phyloP scores from a whole-genome alignment of 2,113 vertebrate genomes.

The Microtus ochrogaster region DNA sequence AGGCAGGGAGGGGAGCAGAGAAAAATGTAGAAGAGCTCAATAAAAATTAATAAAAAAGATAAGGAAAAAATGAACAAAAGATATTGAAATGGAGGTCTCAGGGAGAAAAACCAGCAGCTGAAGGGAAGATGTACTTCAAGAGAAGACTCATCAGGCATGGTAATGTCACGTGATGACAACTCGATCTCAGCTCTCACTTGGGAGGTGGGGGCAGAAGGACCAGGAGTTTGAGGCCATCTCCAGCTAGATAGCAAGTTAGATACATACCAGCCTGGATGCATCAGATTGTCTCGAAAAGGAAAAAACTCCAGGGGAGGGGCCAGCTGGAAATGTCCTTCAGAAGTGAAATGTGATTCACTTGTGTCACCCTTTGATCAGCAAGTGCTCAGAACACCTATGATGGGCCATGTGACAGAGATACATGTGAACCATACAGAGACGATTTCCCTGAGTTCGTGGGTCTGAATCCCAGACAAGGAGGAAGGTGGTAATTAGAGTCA shows the following conservation, averaged over 20 bases:
- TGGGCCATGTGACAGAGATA: not conserved
- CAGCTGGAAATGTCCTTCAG: not conserved
- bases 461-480: not conserved
- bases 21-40: no score
- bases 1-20: no score
- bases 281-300: not conserved
- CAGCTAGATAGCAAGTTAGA: not conserved
- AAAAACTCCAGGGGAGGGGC: not conserved
- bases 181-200: not conserved
- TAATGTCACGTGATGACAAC: not conserved
- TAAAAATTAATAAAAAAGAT: no score
- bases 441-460: not conserved
- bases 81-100: not conserved
- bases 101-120: not conserved
- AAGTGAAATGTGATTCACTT: not conserved
- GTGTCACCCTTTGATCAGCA: not conserved
- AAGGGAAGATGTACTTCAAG: not conserved
- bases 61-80: not conserved
- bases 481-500: not conserved
- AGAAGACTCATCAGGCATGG: not conserved
- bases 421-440: not conserved
- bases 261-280: not conserved
- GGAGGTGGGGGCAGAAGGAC: not conserved
- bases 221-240: not conserved
- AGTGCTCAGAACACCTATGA: not conserved